phyloP scores from a whole-genome alignment of 2,797 vertebrate species.

The Channallabes apus region DNA sequence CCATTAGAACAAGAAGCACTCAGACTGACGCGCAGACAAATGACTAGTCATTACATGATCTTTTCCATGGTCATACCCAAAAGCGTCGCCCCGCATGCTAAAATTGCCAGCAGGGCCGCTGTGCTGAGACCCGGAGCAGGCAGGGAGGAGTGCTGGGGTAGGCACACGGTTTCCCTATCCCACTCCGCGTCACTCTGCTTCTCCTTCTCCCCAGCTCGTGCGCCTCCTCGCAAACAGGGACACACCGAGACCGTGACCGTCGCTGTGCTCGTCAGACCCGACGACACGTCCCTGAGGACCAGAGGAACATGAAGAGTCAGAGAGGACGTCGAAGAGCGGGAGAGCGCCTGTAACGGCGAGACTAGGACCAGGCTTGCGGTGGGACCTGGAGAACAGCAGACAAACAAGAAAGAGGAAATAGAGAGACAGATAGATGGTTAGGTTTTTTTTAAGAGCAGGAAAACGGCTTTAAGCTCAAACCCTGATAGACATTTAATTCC shows the following conservation, averaged over 20 bases:
- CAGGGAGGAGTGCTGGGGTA: slow-evolving; percentile 76
- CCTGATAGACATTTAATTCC: slow-evolving; percentile 57
- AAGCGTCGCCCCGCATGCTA: slow-evolving; percentile 86
- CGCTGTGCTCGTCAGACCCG: slow-evolving; percentile 82
- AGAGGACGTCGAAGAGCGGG: slow-evolving; percentile 73
- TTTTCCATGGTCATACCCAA: slow-evolving; percentile 73
- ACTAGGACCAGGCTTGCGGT: slow-evolving; percentile 84
- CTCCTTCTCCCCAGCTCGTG: slow-evolving; percentile 73
- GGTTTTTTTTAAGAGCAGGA: not conserved
- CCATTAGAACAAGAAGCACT: slow-evolving; percentile 35
- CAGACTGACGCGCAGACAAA: slow-evolving; percentile 40
- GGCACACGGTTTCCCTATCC: slow-evolving; percentile 76
- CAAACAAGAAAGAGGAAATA: slow-evolving; percentile 23
- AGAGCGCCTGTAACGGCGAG: slow-evolving; percentile 74
- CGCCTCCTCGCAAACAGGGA: slow-evolving; percentile 83
- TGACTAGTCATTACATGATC: slow-evolving; percentile 24
- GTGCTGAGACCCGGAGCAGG: slow-evolving; percentile 87
- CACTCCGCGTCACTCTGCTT: slow-evolving; percentile 73
- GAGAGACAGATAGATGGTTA: slow-evolving; percentile 20
- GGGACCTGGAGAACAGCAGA: slow-evolving; percentile 70
- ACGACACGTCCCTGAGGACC: slow-evolving; percentile 82
- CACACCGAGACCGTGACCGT: slow-evolving; percentile 88
- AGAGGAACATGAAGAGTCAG: slow-evolving; percentile 83
- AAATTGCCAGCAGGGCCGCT: slow-evolving; percentile 85
- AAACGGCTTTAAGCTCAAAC: slow-evolving; percentile 49